A percentile compares a stretch with the other conserved stretches of the same genome.
Conservation (phyloP, 2,113 vertebrate species). For the Todiramphus saurophagus region DNA sequence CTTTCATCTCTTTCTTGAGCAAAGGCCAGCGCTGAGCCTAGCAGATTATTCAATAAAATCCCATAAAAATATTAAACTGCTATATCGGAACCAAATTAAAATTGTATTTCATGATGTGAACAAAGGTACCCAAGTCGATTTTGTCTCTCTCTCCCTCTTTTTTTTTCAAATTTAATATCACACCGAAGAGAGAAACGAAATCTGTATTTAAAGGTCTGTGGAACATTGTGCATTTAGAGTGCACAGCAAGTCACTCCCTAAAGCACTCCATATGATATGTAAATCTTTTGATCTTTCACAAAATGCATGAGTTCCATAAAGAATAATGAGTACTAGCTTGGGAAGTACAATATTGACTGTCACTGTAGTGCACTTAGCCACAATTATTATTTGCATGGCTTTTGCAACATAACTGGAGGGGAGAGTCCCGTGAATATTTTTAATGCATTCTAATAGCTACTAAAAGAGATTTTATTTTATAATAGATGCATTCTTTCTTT, state of each 20-base stretch:
- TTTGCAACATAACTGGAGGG: conserved; percentile 75
- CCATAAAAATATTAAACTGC: conserved; percentile 66
- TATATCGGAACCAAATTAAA: conserved; percentile 66
- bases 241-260: conserved; percentile 82
- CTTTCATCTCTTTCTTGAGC: conserved; percentile 41
- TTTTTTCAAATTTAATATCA: conserved; percentile 61
- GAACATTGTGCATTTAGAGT: conserved; percentile 77
- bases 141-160: conserved; percentile 38
- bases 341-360: conserved; percentile 80
- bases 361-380: conserved; percentile 73
- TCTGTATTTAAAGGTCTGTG: conserved; percentile 74
- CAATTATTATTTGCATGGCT: conserved; percentile 77
- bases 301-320: conserved; percentile 79
- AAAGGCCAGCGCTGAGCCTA: conserved; percentile 50
- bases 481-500: conserved; percentile 68
- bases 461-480: conserved; percentile 76
- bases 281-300: conserved; percentile 84
- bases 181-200: conserved; percentile 71
- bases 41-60: conserved; percentile 55
- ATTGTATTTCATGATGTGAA: conserved; percentile 65
- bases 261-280: conserved; percentile 82
- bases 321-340: conserved; percentile 79
- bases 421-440: conserved; percentile 72
- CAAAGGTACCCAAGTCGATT: conserved; percentile 63
- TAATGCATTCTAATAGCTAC: conserved; percentile 69